Evolutionary conservation across 2,888 invertebrate genomes (phyloP).

Genomic region (Ormyrus thymus): DNA sequence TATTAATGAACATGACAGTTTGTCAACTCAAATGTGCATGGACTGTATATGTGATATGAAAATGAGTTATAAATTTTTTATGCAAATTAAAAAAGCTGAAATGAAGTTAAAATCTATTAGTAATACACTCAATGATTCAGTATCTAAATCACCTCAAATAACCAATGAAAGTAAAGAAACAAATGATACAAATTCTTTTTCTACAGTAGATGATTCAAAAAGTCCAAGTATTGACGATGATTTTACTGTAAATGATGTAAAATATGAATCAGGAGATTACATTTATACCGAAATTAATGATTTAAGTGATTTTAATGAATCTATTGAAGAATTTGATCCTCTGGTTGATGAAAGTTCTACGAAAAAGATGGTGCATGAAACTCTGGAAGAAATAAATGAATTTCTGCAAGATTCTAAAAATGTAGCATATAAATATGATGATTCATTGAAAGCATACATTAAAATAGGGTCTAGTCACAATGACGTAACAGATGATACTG

Average conservation of each 20-base stretch:
- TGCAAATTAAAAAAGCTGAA: slow-evolving; percentile 73
- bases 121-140: slow-evolving; percentile 29
- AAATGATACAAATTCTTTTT: slow-evolving; percentile 3
- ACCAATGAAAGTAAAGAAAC: slow-evolving; percentile 5
- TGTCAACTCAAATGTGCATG: slow-evolving; percentile 73
- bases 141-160: slow-evolving; percentile 19
- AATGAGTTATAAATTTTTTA: slow-evolving; percentile 73
- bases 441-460: slow-evolving; percentile 59
- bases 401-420: slow-evolving; percentile 23
- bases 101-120: slow-evolving; percentile 69
- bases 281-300: slow-evolving; percentile 45
- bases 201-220: slow-evolving; percentile 3
- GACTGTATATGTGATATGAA: slow-evolving; percentile 73
- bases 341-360: slow-evolving; percentile 51
- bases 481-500: slow-evolving; percentile 26
- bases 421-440: slow-evolving; percentile 61
- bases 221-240: not conserved
- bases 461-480: slow-evolving; percentile 54
- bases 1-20: slow-evolving; percentile 66
- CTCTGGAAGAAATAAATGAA: no score
- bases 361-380: slow-evolving; percentile 26
- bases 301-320: slow-evolving; percentile 65
- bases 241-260: not conserved
- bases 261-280: slow-evolving; percentile 4
- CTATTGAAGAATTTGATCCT: slow-evolving; percentile 72